phyloP scores from a whole-genome alignment of 2,888 invertebrate species.

The Limenitis camilla region DNA sequence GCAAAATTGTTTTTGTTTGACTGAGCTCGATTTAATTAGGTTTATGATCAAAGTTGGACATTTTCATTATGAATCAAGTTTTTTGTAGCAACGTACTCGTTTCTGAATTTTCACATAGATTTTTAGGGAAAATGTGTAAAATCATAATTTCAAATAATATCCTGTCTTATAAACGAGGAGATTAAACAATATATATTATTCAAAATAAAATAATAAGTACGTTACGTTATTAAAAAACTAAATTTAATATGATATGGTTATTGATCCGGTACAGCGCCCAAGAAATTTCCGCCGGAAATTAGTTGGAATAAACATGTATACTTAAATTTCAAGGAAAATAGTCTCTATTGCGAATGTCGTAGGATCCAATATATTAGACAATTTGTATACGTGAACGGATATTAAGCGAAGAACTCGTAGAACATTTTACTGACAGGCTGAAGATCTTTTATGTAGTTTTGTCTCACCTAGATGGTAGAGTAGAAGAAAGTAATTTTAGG shows the following conservation, averaged over 20 bases:
- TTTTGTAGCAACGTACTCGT: too few species aligned
- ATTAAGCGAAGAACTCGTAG: constrained; percentile 21
- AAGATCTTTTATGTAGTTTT: neutral
- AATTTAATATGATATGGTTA: constrained; percentile 9
- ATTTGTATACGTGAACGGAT: constrained; percentile 13
- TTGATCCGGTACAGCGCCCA: constrained; percentile 19
- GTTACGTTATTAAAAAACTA: constrained; percentile 1
- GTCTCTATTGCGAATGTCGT: constrained; percentile 1
- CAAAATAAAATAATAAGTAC: neutral
- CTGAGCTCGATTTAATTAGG: constrained; percentile 17
- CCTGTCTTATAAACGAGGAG: too few species aligned
- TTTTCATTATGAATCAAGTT: too few species aligned
- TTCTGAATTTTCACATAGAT: too few species aligned
- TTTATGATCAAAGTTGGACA: too few species aligned
- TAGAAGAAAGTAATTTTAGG: too few species aligned
- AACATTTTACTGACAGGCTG: constrained; percentile 11
- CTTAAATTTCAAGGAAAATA: neutral
- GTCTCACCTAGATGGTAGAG: too few species aligned
- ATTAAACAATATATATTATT: too few species aligned
- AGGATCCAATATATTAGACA: neutral
- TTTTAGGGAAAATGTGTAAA: too few species aligned
- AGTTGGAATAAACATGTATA: neutral
- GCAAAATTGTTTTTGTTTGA: constrained; percentile 24
- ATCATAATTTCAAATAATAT: too few species aligned
- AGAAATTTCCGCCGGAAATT: constrained; percentile 39